A percentile compares a stretch with the other conserved stretches of the same genome.
These are phyloP conservation scores for Grus americana DNA, from an alignment of 2,113 vertebrate species.

Conservation along the genomic window DNA sequence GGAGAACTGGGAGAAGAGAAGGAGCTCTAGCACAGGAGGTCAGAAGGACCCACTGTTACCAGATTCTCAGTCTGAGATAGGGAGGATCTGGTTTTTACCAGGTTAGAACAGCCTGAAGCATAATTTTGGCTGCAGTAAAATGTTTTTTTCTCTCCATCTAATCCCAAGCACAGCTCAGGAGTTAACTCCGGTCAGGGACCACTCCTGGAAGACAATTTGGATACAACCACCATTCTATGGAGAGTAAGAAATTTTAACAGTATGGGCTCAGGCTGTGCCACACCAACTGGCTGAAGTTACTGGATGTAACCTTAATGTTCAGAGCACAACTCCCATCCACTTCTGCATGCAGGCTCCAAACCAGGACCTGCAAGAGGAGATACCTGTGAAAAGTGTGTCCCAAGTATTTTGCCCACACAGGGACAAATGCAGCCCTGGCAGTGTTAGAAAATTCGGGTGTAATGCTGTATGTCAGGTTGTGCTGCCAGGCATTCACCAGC, in stretches of 20 bases:
- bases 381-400: neutral
- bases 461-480: neutral
- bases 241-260: neutral
- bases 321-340: neutral
- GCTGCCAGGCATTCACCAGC: neutral
- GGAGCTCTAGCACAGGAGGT: neutral
- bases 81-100: neutral
- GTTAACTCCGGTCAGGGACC: neutral
- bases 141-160: neutral
- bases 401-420: neutral
- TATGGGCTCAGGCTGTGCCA: neutral
- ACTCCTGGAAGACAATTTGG: neutral
- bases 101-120: neutral
- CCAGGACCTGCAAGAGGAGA: neutral
- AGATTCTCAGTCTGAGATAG: neutral
- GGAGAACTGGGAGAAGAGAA: neutral
- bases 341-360: neutral
- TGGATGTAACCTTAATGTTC: neutral
- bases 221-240: neutral
- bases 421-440: neutral
- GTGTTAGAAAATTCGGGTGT: neutral
- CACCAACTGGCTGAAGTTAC: neutral
- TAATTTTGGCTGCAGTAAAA: neutral
- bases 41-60: neutral
- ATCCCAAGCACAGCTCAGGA: neutral